phyloP scores from a whole-genome alignment of 2,113 vertebrate species.

The Serinus canaria region DNA sequence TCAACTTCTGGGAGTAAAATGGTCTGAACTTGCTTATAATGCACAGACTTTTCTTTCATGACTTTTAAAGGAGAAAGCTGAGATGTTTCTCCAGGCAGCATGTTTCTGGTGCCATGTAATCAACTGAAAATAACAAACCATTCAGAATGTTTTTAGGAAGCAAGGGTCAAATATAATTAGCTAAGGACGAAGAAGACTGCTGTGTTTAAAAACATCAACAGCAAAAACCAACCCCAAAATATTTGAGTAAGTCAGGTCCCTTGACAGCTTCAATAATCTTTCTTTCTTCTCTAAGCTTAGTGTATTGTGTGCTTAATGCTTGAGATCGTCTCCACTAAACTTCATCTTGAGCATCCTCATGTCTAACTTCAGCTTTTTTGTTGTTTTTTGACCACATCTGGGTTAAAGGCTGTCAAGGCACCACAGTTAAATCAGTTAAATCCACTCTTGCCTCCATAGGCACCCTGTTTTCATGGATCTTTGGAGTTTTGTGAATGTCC shows the following conservation, averaged over 20 bases:
- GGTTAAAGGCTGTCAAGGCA: neutral
- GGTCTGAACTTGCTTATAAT: neutral
- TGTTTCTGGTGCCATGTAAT: neutral
- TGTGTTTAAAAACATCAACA: neutral
- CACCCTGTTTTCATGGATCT: neutral
- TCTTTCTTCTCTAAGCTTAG: neutral
- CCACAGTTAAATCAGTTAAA: neutral
- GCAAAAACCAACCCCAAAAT: neutral
- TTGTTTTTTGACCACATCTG: neutral
- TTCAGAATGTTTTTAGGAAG: neutral
- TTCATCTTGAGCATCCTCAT: slow-evolving; percentile 26
- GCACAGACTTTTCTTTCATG: neutral
- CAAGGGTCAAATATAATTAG: neutral
- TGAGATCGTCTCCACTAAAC: neutral
- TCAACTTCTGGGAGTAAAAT: neutral
- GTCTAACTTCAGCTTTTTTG: neutral
- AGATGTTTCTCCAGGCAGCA: neutral
- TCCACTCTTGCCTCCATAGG: neutral
- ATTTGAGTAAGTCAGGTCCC: neutral
- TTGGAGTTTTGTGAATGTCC: neutral
- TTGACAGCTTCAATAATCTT: neutral
- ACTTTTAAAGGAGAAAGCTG: neutral
- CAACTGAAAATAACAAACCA: neutral
- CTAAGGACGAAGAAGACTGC: neutral
- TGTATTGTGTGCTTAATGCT: slow-evolving; percentile 8